These are phyloP conservation scores for Drosophila borborema DNA, from an alignment of 2,888 invertebrate species.

Conservation along the genomic window DNA sequence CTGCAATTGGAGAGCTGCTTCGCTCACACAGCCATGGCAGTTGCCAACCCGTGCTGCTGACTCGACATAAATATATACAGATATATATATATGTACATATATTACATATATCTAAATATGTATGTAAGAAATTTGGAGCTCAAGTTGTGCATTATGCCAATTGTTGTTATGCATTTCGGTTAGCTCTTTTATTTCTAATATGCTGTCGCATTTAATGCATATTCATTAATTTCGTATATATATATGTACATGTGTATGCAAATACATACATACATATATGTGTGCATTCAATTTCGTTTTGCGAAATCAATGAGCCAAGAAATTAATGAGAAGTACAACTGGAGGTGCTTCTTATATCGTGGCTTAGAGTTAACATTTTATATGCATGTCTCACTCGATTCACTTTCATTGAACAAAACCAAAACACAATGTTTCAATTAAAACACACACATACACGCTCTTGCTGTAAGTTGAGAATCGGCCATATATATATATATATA, in stretches of 20 bases:
- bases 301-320: slow-evolving; percentile 73
- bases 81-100: slow-evolving; percentile 10
- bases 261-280: slow-evolving; percentile 18
- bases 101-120: slow-evolving; percentile 10
- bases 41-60: slow-evolving; percentile 60
- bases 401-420: slow-evolving; percentile 64
- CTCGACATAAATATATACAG: slow-evolving; percentile 24
- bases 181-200: slow-evolving; percentile 60
- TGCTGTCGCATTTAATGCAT: slow-evolving; percentile 43
- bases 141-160: slow-evolving; percentile 50
- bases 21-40: slow-evolving; percentile 10
- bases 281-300: slow-evolving; percentile 77
- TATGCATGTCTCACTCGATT: slow-evolving; percentile 50
- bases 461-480: slow-evolving; percentile 22
- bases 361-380: slow-evolving; percentile 30
- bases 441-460: slow-evolving; percentile 31
- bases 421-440: slow-evolving; percentile 62
- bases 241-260: slow-evolving; percentile 1
- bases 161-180: slow-evolving; percentile 37
- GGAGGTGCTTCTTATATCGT: background rate
- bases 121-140: slow-evolving; percentile 18
- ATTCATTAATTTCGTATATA: slow-evolving; percentile 41
- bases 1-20: slow-evolving; percentile 57
- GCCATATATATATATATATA: background rate
- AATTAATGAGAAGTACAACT: slow-evolving; percentile 67